Evolutionary conservation across 2,888 invertebrate genomes (phyloP), one percentile per base, ranked within the genome.

Genomic region (Dorcus parallelipipedus): DNA sequence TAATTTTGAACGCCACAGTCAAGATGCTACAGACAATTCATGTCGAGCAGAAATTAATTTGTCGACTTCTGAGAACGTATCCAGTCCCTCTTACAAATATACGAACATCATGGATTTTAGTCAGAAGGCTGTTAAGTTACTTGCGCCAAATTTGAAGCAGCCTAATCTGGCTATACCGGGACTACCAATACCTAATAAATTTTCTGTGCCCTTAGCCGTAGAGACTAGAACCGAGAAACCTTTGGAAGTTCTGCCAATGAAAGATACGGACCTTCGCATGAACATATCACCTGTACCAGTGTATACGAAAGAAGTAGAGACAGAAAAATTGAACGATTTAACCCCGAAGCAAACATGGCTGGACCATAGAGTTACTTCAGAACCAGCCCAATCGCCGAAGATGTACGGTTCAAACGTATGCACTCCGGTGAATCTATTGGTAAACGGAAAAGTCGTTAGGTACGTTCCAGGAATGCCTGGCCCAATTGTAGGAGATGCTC

Each of bases 391-490:
- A 61, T 74, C 75, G 59, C 66, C 74, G 38, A 76, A 75, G 54
- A 67, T 77, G 5, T 74, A 74, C 49, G 60, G 76, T n/a, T 67
- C 74, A 51, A 75, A 73, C 55, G 76, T 70, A 8, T 59, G 77
- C 67, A 81, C 82, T 65, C 83, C 83, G 2, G 68, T 83, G 64
- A 82, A 80, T 52, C 64, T 82, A 42, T 73, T 81, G 2, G 80
- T 86, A 42, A 84, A 85, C 63, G 90, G 89, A 20, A 90, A 90
- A 75, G 79, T 88, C n/a, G 89, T 93, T 71, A 89, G 92, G 0
- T 89, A 91, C 75, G 92, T 93, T 9, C 93, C 93, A 5, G 93
- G 93, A 9, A 93, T 93, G 77, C 93, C 93, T 0, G 93, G 93
- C 8, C 93, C 93, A 3, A 68, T 78, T n/a, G 70, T 68, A 7